Conservation (phyloP, 2,113 vertebrate species). For the Struthio camelus region DNA sequence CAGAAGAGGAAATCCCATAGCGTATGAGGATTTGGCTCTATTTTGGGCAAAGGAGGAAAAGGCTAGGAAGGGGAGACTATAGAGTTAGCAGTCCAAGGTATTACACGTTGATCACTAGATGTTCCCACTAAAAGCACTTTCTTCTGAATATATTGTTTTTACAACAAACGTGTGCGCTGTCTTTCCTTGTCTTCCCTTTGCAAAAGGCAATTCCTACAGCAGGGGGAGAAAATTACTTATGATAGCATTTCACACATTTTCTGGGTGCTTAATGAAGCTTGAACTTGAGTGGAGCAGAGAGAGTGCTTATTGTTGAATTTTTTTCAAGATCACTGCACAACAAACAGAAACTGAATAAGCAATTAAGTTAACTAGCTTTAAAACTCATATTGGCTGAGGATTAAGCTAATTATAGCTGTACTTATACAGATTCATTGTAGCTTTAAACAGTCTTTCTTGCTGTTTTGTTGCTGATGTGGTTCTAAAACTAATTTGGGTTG, state of each 20-base stretch:
- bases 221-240: conserved; percentile 21
- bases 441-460: conserved; percentile 11
- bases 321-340: conserved; percentile 59
- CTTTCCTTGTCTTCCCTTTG: background rate
- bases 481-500: conserved; percentile 12
- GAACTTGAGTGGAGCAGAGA: conserved; percentile 37
- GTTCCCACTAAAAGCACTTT: background rate
- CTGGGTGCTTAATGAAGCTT: conserved; percentile 50
- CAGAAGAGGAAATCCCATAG: background rate
- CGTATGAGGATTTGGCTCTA: fast-evolving
- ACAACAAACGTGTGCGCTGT: background rate
- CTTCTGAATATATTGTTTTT: background rate
- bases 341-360: conserved; percentile 57
- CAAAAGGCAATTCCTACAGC: background rate
- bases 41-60: background rate
- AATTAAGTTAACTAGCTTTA: conserved; percentile 64
- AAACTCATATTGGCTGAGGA: conserved; percentile 53
- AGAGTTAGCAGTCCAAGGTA: background rate
- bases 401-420: conserved; percentile 54
- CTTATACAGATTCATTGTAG: conserved; percentile 21
- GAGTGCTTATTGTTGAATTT: conserved; percentile 27
- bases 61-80: background rate
- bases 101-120: background rate
- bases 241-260: conserved; percentile 47
- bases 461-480: conserved; percentile 22